Evolutionary conservation across 2,888 invertebrate species (phyloP), one percentile per base, ranked within the genome.

Genomic region (Pantelozetes paolii): DNA sequence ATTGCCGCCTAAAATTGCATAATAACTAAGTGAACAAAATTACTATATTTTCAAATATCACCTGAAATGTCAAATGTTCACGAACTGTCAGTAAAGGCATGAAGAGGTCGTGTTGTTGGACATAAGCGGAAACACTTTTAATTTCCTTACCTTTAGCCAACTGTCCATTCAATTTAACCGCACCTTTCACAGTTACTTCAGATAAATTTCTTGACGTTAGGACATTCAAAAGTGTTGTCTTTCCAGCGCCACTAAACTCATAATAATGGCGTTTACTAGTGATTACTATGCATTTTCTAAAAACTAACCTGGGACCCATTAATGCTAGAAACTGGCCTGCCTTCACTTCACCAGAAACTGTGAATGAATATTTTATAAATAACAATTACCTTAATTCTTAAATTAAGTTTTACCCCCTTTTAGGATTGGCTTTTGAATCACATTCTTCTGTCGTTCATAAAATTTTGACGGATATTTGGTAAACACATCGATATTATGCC

Each of bases 51-150:
- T 36, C 36, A 36, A n/a, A n/a, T n/a, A n/a, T n/a, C 36, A 36
- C 75, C 30, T 77, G 75, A 48, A 78, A 77, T 15, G 67, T 78
- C 0, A 82, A 79, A 67, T 81, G 81, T 75, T 82, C 82, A 59
- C 78, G 77, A n/a, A 82, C 82, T 18, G 81, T 82, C 73, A 82
- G 78, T 2, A 79, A 79, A 1, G 80, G 80, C 45, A 82, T 79
- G 77, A 82, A 82, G 36, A 82, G 75, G 76, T 82, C 82, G 75
- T 81, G 80, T 28, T 76, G 76, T 70, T 74, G 76, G n/a, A 76
- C 75, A 70, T 76, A 76, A 15, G 72, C 62, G 2, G 62, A 72
- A 23, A 72, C 28, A 28, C 28, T 20, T 9, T 48, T 72, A 26
- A 72, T 67, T n/a, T n/a, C 48, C 11, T 62, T 36, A 5, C 28